Percentiles rank a stretch among this genome's conserved stretches.
Conservation (phyloP, 2,797 vertebrate genomes). For the Sylvia borin region DNA sequence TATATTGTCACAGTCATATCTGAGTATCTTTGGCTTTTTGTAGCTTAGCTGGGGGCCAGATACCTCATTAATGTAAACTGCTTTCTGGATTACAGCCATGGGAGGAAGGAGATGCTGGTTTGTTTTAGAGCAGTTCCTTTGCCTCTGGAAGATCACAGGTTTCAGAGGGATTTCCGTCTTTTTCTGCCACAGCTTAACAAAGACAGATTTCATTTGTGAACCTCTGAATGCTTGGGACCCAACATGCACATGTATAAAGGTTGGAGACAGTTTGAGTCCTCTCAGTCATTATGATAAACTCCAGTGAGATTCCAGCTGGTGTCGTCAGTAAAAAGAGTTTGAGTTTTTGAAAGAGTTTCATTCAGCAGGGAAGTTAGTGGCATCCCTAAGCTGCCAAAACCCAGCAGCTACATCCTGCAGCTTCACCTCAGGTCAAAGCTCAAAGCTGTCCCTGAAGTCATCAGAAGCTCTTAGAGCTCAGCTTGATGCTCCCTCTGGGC, state of each 20-base stretch:
- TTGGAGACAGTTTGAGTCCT: neutral
- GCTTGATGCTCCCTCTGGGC: neutral
- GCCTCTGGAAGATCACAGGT: constrained; percentile 29
- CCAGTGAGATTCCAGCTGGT: neutral
- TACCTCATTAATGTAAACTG: neutral
- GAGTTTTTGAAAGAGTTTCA: too few relatives aligned
- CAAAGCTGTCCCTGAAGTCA: neutral
- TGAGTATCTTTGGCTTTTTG: constrained; percentile 6
- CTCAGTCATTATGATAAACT: neutral
- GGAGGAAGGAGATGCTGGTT: constrained; percentile 36
- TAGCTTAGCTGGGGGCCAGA: neutral
- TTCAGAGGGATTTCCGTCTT: neutral
- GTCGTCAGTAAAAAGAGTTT: neutral
- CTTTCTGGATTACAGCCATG: neutral
- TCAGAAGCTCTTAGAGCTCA: neutral
- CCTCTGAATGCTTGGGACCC: neutral
- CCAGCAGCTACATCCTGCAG: neutral
- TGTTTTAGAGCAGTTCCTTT: constrained; percentile 25
- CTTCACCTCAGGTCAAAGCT: neutral
- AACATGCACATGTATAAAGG: neutral
- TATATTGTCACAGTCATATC: neutral
- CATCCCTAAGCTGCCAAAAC: neutral
- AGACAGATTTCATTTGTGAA: neutral
- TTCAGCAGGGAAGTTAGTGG: neutral
- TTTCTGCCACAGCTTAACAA: neutral